These are phyloP conservation scores for Cryptus viduatorius DNA, from an alignment of 2,888 invertebrate genomes.

Conservation along the genomic window DNA sequence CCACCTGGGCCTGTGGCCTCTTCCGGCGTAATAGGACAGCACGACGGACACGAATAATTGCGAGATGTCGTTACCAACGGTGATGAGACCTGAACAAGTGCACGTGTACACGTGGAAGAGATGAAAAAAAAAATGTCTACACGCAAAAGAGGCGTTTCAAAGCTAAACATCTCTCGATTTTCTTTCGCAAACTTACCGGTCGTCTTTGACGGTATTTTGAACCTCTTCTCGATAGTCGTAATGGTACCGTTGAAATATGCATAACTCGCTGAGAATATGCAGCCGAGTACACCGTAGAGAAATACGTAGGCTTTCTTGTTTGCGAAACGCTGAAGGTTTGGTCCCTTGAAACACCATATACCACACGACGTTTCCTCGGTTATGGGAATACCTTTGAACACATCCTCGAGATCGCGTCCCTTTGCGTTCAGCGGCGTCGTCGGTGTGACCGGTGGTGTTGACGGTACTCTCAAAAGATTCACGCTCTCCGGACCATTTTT, in stretches of 20 bases:
- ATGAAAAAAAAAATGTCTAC: too few species aligned
- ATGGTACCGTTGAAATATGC: constrained; percentile 91
- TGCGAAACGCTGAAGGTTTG: constrained; percentile 87
- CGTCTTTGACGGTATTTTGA: constrained; percentile 90
- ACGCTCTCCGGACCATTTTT: constrained; percentile 81
- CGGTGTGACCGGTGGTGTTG: constrained; percentile 74
- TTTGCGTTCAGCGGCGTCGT: constrained; percentile 70
- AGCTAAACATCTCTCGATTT: not conserved
- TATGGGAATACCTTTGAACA: constrained; percentile 85
- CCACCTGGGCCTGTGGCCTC: constrained; percentile 91
- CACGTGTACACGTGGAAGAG: not conserved
- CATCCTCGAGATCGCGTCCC: constrained; percentile 83
- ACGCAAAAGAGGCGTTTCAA: not conserved
- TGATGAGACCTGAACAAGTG: constrained; percentile 87
- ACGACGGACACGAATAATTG: constrained; percentile 89
- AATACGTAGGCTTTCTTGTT: constrained; percentile 88
- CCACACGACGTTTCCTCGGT: constrained; percentile 89
- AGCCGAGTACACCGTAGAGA: constrained; percentile 89
- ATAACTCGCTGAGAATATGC: constrained; percentile 89
- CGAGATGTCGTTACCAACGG: constrained; percentile 91
- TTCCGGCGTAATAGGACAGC: constrained; percentile 90
- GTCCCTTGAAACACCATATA: constrained; percentile 87
- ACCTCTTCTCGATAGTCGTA: constrained; percentile 90
- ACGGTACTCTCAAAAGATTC: constrained; percentile 78
- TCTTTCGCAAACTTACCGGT: constrained; percentile 86